These are phyloP conservation scores for Phenganax stokvisi DNA, from an alignment of 92 coral and sea anemone species.

Conservation along the genomic window DNA sequence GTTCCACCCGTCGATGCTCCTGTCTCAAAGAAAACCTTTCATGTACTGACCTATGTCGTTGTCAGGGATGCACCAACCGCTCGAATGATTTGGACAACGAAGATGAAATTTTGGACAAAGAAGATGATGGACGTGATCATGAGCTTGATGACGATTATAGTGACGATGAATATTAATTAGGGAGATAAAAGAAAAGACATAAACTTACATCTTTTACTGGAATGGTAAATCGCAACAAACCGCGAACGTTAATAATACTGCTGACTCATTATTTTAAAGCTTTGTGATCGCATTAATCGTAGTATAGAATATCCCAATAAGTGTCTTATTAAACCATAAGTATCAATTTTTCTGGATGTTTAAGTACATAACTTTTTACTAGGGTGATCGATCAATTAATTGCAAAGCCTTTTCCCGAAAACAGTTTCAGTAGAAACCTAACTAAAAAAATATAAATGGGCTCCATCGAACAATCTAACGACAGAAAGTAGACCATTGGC, in stretches of 20 bases:
- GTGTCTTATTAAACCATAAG: too few relatives aligned
- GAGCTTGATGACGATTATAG: slow-evolving; percentile 1
- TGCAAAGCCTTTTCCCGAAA: too few relatives aligned
- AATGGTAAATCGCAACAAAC: too few relatives aligned
- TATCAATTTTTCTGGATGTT: too few relatives aligned
- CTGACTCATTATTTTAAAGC: too few relatives aligned
- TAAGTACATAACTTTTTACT: too few relatives aligned
- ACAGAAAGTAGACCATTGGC: not conserved
- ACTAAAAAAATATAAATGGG: too few relatives aligned
- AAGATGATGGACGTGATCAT: not conserved
- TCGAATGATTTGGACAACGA: not conserved
- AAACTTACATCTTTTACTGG: not conserved
- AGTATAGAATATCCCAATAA: too few relatives aligned
- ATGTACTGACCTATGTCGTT: slow-evolving; percentile 20
- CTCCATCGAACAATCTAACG: slow-evolving; percentile 4
- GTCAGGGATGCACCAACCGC: slow-evolving; percentile 17
- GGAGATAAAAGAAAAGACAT: slow-evolving; percentile 8
- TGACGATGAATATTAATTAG: not conserved
- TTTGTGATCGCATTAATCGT: too few relatives aligned
- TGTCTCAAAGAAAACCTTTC: slow-evolving; percentile 12
- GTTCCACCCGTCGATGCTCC: slow-evolving; percentile 7
- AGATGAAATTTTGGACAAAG: slow-evolving; percentile 4
- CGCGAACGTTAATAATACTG: too few relatives aligned
- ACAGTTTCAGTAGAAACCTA: too few relatives aligned
- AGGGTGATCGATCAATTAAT: too few relatives aligned